Evolutionary conservation across 37 sponge, comb jelly and placozoan species (phyloP).

Genomic region (Beroe ovata): DNA sequence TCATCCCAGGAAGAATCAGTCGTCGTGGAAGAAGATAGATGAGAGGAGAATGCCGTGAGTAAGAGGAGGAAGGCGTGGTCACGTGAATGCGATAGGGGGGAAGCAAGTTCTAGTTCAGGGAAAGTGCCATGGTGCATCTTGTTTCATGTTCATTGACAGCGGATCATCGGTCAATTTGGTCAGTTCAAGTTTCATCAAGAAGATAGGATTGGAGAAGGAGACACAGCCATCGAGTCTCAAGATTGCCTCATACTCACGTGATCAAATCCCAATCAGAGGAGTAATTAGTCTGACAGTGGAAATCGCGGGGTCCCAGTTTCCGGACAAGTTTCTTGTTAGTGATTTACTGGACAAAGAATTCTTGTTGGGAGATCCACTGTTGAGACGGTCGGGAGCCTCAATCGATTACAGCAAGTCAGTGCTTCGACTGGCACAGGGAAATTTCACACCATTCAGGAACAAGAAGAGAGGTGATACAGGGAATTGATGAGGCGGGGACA

Average conservation of each 20-base stretch:
- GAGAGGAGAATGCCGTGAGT: not conserved
- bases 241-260: not conserved
- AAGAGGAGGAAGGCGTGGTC: not conserved
- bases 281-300: not conserved
- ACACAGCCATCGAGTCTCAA: not conserved
- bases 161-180: not conserved
- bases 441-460: not conserved
- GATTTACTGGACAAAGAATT: slow-evolving; percentile 5
- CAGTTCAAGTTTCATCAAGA: not conserved
- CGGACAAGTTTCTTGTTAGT: not conserved
- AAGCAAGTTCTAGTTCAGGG: not conserved
- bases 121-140: not conserved
- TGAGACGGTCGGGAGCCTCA: not conserved
- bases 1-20: not conserved
- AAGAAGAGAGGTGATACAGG: no score
- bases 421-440: not conserved
- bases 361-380: not conserved
- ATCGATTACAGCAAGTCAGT: not conserved
- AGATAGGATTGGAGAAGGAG: not conserved
- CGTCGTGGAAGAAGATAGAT: not conserved
- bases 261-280: not conserved
- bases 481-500: no score
- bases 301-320: not conserved
- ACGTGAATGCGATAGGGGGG: not conserved
- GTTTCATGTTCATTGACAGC: slow-evolving; percentile 2